Base-by-base conservation (phyloP, 2,888 invertebrate species). In the Drosophila helvetica region DNA sequence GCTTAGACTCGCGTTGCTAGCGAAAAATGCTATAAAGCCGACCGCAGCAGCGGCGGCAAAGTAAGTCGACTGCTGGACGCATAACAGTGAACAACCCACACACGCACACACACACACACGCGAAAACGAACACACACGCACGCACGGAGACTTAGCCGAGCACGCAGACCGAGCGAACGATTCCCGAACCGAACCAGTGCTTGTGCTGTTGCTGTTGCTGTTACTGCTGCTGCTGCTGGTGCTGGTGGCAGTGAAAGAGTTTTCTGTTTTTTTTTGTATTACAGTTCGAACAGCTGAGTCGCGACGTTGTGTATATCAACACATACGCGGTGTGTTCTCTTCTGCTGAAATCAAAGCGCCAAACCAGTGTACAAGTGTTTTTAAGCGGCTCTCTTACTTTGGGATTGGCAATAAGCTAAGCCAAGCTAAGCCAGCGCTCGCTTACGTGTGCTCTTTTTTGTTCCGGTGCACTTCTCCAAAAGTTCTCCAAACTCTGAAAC, bases 31-130 rank as follows among this genome's bases (percentile, higher is more conserved):
- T 84, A 87, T 86, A 86, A 87, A 86, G 74, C 74, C 59, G 61
- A 54, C 75, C 75, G 76, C 60, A 68, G 53, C 46, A 50, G 67
- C 22, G 22, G 47, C 56, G 70, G 58, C 54, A 60, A 71, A 68
- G 70, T 74, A 87, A 86, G 87, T 86, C 77, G 82, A 78, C 75
- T 73, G 75, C 65, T 76, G 78, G 58, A 74, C 86, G 86, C 77
- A 79, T 71, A 79, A 75, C 82, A 63, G 86, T 79, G 75, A 86
- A 78, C 86, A 87, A 57, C 19, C 17, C 9, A 46, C 51, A 38
- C 25, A 19, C 51, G 22, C 45, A 17, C 18, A 25, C 22, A 38
- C 15, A 8, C 3, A 17, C 25, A n/a, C 19, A n/a, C 3, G 42
- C 42, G 22, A 27, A 2, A 25, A 10, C 47, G 25, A 22, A 27